These are phyloP conservation scores for Drosophila eugracilis DNA, from an alignment of 1,140 invertebrate species.

Conservation along the genomic window DNA sequence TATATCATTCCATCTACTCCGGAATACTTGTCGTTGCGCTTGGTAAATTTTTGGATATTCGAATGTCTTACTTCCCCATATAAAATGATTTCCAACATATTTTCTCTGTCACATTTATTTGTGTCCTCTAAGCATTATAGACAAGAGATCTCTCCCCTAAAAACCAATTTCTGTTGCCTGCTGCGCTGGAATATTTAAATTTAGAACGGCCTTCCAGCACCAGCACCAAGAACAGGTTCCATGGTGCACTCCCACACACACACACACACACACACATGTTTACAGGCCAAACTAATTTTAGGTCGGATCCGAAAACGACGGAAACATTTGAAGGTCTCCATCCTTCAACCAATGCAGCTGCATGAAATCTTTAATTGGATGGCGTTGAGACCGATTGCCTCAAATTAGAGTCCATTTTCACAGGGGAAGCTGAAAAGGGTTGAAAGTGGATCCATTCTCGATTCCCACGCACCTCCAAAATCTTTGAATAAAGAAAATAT, in stretches of 20 bases:
- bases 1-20: conserved; percentile 13
- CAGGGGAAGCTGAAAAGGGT: conserved; percentile 23
- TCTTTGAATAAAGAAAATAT: neutral
- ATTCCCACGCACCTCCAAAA: conserved; percentile 9
- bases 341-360: conserved; percentile 51
- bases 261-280: conserved; percentile 12
- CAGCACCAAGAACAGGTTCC: conserved; percentile 66
- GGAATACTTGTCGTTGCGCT: conserved; percentile 25
- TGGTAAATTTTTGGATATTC: conserved; percentile 1
- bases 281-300: conserved; percentile 55
- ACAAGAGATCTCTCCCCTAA: conserved; percentile 28
- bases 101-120: conserved; percentile 51
- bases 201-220: conserved; percentile 59
- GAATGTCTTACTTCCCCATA: conserved; percentile 1
- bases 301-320: conserved; percentile 10
- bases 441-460: neutral
- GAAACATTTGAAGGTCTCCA: conserved; percentile 62
- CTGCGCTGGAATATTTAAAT: conserved; percentile 49
- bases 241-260: conserved; percentile 22
- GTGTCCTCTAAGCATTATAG: conserved; percentile 44
- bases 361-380: conserved; percentile 55
- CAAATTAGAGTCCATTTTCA: conserved; percentile 55
- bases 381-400: conserved; percentile 26
- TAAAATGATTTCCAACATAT: conserved; percentile 32
- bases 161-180: neutral